These are phyloP conservation scores for Planococcus citri DNA, from an alignment of 1,140 invertebrate species.

Conservation along the genomic window DNA sequence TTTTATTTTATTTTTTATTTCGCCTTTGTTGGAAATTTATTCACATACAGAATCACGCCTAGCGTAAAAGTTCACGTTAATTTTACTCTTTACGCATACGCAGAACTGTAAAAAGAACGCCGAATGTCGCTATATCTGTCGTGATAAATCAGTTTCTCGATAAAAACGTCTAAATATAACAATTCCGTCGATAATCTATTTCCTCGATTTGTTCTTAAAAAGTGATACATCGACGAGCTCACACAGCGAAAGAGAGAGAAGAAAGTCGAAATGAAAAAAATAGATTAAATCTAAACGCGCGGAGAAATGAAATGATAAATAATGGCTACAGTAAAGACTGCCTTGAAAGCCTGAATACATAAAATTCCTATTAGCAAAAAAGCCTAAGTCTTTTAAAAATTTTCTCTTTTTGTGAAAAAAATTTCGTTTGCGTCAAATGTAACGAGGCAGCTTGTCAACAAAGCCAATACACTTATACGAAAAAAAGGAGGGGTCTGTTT, in stretches of 20 bases:
- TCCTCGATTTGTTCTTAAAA: not conserved
- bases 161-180: too few species aligned
- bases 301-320: slow-evolving; percentile 16
- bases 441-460: slow-evolving; percentile 12
- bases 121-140: too few species aligned
- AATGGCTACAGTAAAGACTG: not conserved
- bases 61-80: too few species aligned
- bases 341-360: slow-evolving; percentile 12
- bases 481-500: not conserved
- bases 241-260: not conserved
- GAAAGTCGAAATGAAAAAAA: slow-evolving; percentile 11
- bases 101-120: too few species aligned
- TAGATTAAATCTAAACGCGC: slow-evolving; percentile 10
- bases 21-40: too few species aligned
- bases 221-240: not conserved
- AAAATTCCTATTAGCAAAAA: slow-evolving; percentile 14
- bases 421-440: slow-evolving; percentile 14
- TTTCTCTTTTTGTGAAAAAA: slow-evolving; percentile 4
- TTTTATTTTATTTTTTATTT: too few species aligned
- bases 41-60: too few species aligned
- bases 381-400: slow-evolving; percentile 10
- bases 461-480: slow-evolving; percentile 15
- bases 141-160: too few species aligned
- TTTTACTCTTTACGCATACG: too few species aligned
- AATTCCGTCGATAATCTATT: not conserved